These are phyloP conservation scores for Prinia subflava DNA, from an alignment of 2,113 vertebrate species.

Conservation along the genomic window DNA sequence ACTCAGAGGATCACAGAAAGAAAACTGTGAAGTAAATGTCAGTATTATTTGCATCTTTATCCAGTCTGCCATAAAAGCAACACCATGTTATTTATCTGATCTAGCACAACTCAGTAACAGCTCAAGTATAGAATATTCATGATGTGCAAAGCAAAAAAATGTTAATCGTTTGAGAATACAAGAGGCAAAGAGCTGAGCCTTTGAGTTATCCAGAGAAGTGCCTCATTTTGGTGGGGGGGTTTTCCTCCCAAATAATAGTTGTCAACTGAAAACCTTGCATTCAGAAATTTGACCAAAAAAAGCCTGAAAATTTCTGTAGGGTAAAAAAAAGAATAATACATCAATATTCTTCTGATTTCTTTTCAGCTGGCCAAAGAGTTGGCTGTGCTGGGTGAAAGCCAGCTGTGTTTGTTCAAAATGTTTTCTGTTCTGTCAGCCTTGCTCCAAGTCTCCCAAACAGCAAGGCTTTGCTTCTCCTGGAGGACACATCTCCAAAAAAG, in stretches of 20 bases:
- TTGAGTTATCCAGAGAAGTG: neutral
- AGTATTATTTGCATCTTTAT: slow-evolving; percentile 66
- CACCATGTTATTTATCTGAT: slow-evolving; percentile 62
- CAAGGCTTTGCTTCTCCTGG: neutral
- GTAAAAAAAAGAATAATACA: neutral
- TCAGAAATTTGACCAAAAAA: slow-evolving; percentile 11
- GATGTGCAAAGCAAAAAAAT: slow-evolving; percentile 50
- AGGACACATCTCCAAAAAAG: neutral
- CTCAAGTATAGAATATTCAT: slow-evolving; percentile 59
- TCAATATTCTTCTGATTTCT: slow-evolving; percentile 54
- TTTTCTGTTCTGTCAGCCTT: neutral
- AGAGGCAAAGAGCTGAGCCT: slow-evolving; percentile 3
- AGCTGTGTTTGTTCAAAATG: slow-evolving; percentile 43
- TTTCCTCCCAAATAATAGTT: neutral
- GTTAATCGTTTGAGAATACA: slow-evolving; percentile 46
- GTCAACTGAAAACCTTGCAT: neutral
- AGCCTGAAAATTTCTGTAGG: neutral
- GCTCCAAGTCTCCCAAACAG: neutral
- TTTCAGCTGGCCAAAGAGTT: slow-evolving; percentile 40
- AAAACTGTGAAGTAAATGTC: slow-evolving; percentile 66
- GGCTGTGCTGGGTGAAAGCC: slow-evolving; percentile 11
- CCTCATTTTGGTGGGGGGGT: neutral
- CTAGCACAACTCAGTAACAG: slow-evolving; percentile 52
- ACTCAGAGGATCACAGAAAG: slow-evolving; percentile 58
- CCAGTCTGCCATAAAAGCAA: slow-evolving; percentile 63